These are phyloP conservation scores for Torymus texanus DNA, from an alignment of 2,888 invertebrate species.

Conservation along the genomic window DNA sequence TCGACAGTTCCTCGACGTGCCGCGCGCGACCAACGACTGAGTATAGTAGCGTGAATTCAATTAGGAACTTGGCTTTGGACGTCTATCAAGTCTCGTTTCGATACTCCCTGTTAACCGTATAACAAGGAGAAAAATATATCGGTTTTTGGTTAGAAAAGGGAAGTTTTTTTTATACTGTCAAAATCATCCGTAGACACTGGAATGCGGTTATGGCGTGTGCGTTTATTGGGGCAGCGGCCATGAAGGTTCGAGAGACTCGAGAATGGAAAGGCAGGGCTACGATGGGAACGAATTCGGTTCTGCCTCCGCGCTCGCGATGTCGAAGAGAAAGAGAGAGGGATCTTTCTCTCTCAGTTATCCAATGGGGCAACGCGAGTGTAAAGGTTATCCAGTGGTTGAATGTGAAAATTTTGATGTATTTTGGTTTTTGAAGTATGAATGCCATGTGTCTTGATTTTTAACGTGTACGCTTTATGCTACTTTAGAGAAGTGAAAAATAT, in stretches of 20 bases:
- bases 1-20: conserved; percentile 67
- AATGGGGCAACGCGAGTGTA: conserved; percentile 25
- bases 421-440: conserved; percentile 30
- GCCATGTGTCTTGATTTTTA: conserved; percentile 4
- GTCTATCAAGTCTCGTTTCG: conserved; percentile 73
- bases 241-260: conserved; percentile 53
- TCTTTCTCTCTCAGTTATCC: conserved; percentile 17
- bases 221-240: conserved; percentile 55
- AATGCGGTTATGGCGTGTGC: neutral
- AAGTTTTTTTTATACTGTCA: neutral
- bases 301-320: conserved; percentile 58
- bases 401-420: conserved; percentile 28
- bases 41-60: conserved; percentile 71
- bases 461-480: too few species aligned
- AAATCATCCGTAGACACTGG: neutral
- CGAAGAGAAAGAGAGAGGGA: conserved; percentile 45
- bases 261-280: conserved; percentile 64
- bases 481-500: too few species aligned
- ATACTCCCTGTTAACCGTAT: conserved; percentile 24
- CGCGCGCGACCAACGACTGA: conserved; percentile 66
- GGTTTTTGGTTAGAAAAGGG: neutral
- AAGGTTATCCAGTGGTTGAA: neutral
- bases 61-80: conserved; percentile 71
- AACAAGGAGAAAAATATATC: conserved; percentile 1
- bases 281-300: conserved; percentile 65